Conservation (phyloP, 53 echinoderm and acorn worm species). For the Crossaster papposus region DNA sequence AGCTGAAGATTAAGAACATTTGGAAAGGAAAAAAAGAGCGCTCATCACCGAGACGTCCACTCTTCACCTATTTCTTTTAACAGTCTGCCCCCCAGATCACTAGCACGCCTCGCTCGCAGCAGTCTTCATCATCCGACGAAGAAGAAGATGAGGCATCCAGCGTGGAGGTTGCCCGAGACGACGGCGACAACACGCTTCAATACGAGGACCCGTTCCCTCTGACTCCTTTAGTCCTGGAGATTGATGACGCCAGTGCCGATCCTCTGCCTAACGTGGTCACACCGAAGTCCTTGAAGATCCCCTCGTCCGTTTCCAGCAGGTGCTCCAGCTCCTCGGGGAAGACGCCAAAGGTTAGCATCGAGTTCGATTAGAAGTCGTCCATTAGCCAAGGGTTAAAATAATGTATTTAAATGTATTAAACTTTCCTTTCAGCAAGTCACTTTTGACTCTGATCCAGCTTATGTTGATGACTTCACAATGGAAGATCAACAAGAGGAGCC, state of each 20-base stretch:
- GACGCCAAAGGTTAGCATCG: constrained; percentile 37
- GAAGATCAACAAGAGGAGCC: neutral
- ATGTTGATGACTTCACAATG: constrained; percentile 12
- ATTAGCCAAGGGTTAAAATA: too few species aligned
- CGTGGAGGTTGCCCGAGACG: constrained; percentile 18
- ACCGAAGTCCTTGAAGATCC: neutral
- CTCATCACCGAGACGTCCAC: too few species aligned
- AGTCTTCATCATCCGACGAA: neutral
- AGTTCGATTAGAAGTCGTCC: too few species aligned
- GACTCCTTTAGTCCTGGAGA: neutral
- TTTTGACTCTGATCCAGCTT: constrained; percentile 30
- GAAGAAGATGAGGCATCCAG: neutral
- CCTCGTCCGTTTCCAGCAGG: constrained; percentile 28
- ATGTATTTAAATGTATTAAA: too few species aligned
- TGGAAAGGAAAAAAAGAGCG: too few species aligned
- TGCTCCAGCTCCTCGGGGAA: constrained; percentile 7
- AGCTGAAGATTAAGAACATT: too few species aligned
- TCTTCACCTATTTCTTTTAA: neutral
- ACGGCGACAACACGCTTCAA: neutral
- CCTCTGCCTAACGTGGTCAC: constrained; percentile 29
- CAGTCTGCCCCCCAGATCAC: neutral
- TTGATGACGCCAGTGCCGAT: neutral
- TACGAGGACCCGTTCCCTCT: constrained; percentile 29
- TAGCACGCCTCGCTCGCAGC: neutral
- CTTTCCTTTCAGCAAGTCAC: constrained; percentile 33